Conservation (phyloP, 2,797 vertebrate genomes). For the Pempheris klunzingeri region DNA sequence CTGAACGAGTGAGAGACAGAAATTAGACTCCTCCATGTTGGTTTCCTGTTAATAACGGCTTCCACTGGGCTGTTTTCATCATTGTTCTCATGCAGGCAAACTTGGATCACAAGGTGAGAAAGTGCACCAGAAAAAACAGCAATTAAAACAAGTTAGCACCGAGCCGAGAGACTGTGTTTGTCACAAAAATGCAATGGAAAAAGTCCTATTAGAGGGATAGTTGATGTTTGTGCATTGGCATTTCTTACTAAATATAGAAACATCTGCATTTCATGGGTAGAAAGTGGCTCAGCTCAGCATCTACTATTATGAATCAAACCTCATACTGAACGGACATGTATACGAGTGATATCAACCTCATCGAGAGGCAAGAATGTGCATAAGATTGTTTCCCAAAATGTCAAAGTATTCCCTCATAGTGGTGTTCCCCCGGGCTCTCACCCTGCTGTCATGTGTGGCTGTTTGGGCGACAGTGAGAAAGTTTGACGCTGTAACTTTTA, state of each 20-base stretch:
- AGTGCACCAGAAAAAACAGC: background rate
- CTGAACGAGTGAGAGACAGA: slow-evolving; percentile 42
- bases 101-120: slow-evolving; percentile 6
- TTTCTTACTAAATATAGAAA: too few relatives aligned
- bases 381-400: background rate
- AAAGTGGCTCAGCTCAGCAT: background rate
- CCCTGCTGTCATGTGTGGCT: background rate
- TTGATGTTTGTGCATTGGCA: too few relatives aligned
- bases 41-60: slow-evolving; percentile 40
- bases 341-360: too few relatives aligned
- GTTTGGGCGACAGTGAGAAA: background rate
- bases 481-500: background rate
- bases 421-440: background rate
- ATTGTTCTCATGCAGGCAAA: background rate
- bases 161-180: background rate
- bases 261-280: too few relatives aligned
- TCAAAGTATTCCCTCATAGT: background rate
- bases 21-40: slow-evolving; percentile 33
- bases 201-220: too few relatives aligned
- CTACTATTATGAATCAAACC: background rate
- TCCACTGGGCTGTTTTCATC: background rate
- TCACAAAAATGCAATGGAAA: background rate
- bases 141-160: slow-evolving; percentile 2
- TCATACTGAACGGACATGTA: background rate
- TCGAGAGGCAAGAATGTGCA: too few relatives aligned